A percentile compares a stretch with the other conserved stretches of the same genome.
These are phyloP conservation scores for Synergus laeviventris DNA, from an alignment of 2,888 invertebrate species.

Conservation along the genomic window DNA sequence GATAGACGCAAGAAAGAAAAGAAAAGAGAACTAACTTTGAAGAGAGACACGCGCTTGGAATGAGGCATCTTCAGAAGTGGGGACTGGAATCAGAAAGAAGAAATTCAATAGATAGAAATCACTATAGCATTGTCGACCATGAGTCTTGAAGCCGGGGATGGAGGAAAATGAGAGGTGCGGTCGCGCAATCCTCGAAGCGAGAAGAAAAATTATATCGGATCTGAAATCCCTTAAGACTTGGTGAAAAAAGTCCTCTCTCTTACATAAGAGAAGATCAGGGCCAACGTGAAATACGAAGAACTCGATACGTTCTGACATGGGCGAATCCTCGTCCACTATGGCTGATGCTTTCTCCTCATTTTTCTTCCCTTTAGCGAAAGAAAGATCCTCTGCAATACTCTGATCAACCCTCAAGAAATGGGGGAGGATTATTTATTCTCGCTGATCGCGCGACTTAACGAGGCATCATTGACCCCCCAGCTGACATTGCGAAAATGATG, in stretches of 20 bases:
- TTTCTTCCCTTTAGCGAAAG: conserved; percentile 53
- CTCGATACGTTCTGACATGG: conserved; percentile 53
- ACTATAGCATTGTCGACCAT: conserved; percentile 66
- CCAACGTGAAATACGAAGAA: conserved; percentile 63
- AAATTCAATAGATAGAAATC: conserved; percentile 73
- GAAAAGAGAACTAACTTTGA: conserved; percentile 45
- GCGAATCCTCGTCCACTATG: conserved; percentile 52
- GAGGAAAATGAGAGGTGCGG: conserved; percentile 67
- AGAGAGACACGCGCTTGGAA: conserved; percentile 42
- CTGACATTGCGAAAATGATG: conserved; percentile 30
- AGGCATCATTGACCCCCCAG: conserved; percentile 48
- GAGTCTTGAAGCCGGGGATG: conserved; percentile 46
- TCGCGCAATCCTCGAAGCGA: conserved; percentile 50
- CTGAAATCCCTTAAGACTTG: conserved; percentile 65
- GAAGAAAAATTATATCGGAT: conserved; percentile 69
- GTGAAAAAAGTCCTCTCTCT: conserved; percentile 42
- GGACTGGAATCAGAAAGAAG: conserved; percentile 49
- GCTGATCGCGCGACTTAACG: conserved; percentile 51
- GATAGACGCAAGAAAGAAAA: conserved; percentile 62
- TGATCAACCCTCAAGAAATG: conserved; percentile 48
- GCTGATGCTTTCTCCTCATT: conserved; percentile 53
- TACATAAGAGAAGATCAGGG: conserved; percentile 47
- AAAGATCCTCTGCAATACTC: conserved; percentile 45
- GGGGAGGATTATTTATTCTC: conserved; percentile 53
- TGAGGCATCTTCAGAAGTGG: conserved; percentile 46